Percentiles rank a stretch among this genome's conserved stretches.
These are phyloP conservation scores for Cacajao melanocephalus DNA, from an alignment of 2,797 vertebrate species.

Conservation along the genomic window DNA sequence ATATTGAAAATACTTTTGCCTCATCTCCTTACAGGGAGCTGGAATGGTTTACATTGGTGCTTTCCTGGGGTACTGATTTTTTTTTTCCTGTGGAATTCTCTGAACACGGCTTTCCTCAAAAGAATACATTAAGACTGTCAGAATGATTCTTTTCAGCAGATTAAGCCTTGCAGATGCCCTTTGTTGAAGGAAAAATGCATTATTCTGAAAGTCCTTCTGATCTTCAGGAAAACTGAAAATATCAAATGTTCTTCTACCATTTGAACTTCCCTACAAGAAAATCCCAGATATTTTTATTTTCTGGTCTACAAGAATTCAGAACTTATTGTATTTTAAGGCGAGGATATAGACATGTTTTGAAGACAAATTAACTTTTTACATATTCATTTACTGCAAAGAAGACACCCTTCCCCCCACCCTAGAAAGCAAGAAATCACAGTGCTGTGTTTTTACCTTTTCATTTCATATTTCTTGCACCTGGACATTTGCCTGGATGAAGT, in stretches of 20 bases:
- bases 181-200: constrained; percentile 78
- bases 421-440: constrained; percentile 7
- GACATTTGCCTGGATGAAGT: not conserved
- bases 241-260: constrained; percentile 63
- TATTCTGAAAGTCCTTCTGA: constrained; percentile 75
- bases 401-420: not conserved
- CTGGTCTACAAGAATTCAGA: constrained; percentile 62
- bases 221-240: constrained; percentile 81
- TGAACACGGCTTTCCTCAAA: constrained; percentile 77
- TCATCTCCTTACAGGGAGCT: constrained; percentile 75
- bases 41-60: constrained; percentile 67
- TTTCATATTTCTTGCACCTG: constrained; percentile 25
- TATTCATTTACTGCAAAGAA: constrained; percentile 44
- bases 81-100: constrained; percentile 69
- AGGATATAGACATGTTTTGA: constrained; percentile 6
- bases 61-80: constrained; percentile 77
- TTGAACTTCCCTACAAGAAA: constrained; percentile 69
- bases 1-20: constrained; percentile 62
- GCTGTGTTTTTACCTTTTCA: not conserved
- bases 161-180: constrained; percentile 72
- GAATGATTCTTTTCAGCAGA: constrained; percentile 80
- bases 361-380: constrained; percentile 55
- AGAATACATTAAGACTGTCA: constrained; percentile 80
- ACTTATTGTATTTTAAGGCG: constrained; percentile 49
- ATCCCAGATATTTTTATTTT: constrained; percentile 66